Evolutionary conservation across 2,797 vertebrate species (phyloP), one percentile per base, ranked within the genome.

Genomic region (Epinephelus malabaricus): DNA sequence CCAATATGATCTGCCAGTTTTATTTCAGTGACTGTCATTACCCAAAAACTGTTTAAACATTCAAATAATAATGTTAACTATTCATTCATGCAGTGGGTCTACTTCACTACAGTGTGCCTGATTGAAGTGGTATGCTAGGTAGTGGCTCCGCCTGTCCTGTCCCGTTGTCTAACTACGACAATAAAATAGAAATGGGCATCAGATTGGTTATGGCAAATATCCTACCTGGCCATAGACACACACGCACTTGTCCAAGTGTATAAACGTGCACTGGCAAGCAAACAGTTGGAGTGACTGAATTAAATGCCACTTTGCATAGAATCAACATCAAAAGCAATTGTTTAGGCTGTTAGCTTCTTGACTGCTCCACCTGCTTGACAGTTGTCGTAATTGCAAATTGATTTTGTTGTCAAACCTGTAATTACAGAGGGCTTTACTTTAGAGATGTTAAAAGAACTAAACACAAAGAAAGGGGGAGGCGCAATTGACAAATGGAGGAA

Each of bases 321-420:
- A 78, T 92, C 89, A 86, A 79, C 80, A 80, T 83, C 73, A 71
- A 66, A 78, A 72, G 45, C 47, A 58, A 63, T 89, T 70, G 77
- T 83, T 81, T 46, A 76, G 85, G 73, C 77, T 56, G 68, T 80
- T 72, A 70, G 81, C 60, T 61, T 81, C 71, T 74, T 75, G 78
- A 85, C 84, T 71, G 79, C 76, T 74, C 71, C 86, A 79, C 66
- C 61, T 73, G 71, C 81, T 72, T 79, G 78, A 87, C 87, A 84
- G 82, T 84, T 69, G 77, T 92, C 50, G 69, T 89, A 87, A 93
- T 91, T 92, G 78, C 78, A 85, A 92, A 94, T 91, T 80, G 88
- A 92, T 92, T 89, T 89, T 84, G 62, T 73, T 84, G 86, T 88
- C 81, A 88, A 88, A 89, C 63, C 53, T 77, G 69, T 88, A 86